These are phyloP conservation scores for Styela clava DNA, from an alignment of 23 tunicate species.

Conservation along the genomic window DNA sequence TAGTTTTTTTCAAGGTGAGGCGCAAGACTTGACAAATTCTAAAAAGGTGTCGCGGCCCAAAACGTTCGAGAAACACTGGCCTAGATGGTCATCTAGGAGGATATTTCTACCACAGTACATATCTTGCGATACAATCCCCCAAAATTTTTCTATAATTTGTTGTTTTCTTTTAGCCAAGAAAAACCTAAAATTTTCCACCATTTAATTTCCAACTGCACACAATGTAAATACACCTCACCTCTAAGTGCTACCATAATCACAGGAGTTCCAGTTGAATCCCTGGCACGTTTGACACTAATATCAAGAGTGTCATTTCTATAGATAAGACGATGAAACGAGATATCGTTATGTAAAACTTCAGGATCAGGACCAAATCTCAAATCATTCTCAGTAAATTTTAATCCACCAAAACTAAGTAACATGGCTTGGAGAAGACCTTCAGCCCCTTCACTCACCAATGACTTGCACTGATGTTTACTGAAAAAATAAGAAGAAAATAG, in stretches of 20 bases:
- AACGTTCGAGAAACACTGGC: too few species aligned
- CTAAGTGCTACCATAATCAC: conserved; percentile 43
- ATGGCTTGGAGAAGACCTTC: conserved; percentile 96
- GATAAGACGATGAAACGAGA: conserved; percentile 59
- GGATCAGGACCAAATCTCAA: conserved; percentile 66
- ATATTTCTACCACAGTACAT: too few species aligned
- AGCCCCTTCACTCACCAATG: conserved; percentile 90
- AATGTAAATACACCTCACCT: too few species aligned
- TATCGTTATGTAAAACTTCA: conserved; percentile 91
- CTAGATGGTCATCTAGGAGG: too few species aligned
- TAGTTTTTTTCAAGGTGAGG: too few species aligned
- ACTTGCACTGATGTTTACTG: conserved; percentile 65
- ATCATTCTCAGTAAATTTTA: conserved; percentile 80
- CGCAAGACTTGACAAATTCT: too few species aligned
- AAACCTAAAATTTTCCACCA: too few species aligned
- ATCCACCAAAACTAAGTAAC: conserved; percentile 86
- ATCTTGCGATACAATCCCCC: too few species aligned
- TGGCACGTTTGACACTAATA: conserved; percentile 28
- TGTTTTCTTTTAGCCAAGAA: too few species aligned
- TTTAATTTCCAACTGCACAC: too few species aligned
- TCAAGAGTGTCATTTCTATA: conserved; percentile 63
- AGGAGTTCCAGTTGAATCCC: conserved; percentile 22
- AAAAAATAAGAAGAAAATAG: not conserved
- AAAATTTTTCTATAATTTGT: too few species aligned
- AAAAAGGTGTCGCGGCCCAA: too few species aligned